Evolutionary conservation across 2,888 invertebrate species (phyloP), one percentile per base, ranked within the genome.

Genomic region (Apodemia hepburni): DNA sequence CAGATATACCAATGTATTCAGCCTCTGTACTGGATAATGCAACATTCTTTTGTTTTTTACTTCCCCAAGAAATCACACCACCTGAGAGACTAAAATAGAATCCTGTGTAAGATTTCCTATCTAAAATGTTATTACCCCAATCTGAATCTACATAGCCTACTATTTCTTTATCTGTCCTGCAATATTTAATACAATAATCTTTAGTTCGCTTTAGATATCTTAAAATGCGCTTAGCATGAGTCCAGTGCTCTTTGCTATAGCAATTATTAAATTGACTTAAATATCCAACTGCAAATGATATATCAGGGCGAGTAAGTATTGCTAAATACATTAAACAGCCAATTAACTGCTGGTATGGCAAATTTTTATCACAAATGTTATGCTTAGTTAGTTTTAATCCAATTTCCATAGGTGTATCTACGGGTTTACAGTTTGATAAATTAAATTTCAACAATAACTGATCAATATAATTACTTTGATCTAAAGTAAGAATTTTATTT

Each of bases 191-290:
- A 60, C 62, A 57, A 62, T 60, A 62, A 63, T 63, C 38, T 61
- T 61, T 63, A 3, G 62, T 65, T 59, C 61, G 49, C 51, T 61
- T 63, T 58, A 65, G 47, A 45, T 67, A 67, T 61, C 61, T 60
- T 22, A 64, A 35, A 57, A 66, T 59, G n/a, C 62, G 45, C 61
- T 65, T 61, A 57, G 61, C 65, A 62, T 65, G 58, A 35, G 61
- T 18, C 63, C 68, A 68, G 51, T 68, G 66, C 35, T 62, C 62
- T 27, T 45, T 63, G 47, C 15, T 60, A 47, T 64, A 68, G 45
- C 62, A 59, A 35, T 65, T 65, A 45, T 68, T 65, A 29, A 65
- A 68, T 35, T 69, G 66, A 65, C 66, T 65, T 61, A 68, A 45
- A 58, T 64, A 68, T 3, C 58, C 29, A 11, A 65, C 66, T 29